Conservation (phyloP, 2,888 invertebrate genomes). For the Agrotis ipsilon region DNA sequence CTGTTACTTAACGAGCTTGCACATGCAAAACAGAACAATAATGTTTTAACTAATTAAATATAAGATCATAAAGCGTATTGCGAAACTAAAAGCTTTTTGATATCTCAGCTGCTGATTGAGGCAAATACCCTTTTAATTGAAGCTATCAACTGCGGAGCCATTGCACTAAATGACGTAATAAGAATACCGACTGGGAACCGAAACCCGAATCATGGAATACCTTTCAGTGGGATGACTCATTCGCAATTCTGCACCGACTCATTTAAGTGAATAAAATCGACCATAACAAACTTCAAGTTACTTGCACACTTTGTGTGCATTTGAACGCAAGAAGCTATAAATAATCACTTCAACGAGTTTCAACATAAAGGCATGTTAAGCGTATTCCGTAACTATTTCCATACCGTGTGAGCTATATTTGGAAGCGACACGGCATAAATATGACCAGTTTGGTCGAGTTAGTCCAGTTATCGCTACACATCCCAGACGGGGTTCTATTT, state of each 20-base stretch:
- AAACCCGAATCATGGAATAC: constrained; percentile 37
- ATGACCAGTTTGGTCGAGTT: constrained; percentile 79
- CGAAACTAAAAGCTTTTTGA: constrained; percentile 55
- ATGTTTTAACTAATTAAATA: constrained; percentile 33
- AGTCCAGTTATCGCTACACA: constrained; percentile 82
- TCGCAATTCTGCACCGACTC: constrained; percentile 23
- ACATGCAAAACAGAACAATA: constrained; percentile 25
- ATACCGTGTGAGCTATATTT: constrained; percentile 77
- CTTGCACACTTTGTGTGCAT: constrained; percentile 19
- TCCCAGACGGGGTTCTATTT: constrained; percentile 80
- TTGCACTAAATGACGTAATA: constrained; percentile 49
- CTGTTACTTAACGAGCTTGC: background rate
- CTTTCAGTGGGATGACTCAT: constrained; percentile 49
- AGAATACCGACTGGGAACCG: constrained; percentile 17
- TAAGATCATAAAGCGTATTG: constrained; percentile 44
- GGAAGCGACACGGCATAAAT: constrained; percentile 74
- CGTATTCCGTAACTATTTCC: constrained; percentile 67
- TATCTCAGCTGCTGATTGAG: constrained; percentile 34
- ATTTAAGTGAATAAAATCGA: constrained; percentile 27
- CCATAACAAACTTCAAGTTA: constrained; percentile 40
- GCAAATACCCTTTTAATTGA: constrained; percentile 57
- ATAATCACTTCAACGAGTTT: constrained; percentile 56
- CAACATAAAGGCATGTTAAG: constrained; percentile 53
- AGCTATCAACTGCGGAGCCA: constrained; percentile 43
- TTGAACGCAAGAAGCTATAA: constrained; percentile 49